phyloP scores from a whole-genome alignment of 64 coral and sea anemone genomes.

The Pocillopora damicornis region DNA sequence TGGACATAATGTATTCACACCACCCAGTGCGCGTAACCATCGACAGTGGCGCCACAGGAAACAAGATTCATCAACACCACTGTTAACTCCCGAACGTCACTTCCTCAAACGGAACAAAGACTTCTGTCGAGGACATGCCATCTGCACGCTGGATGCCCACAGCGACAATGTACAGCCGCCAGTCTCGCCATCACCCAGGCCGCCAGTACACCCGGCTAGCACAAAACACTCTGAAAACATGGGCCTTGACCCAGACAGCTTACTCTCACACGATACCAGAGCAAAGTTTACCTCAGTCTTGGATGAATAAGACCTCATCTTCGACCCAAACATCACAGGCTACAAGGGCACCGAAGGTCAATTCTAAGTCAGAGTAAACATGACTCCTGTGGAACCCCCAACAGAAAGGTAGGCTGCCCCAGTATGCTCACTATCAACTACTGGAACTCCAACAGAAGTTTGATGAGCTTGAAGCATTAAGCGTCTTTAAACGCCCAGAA shows the following conservation, averaged over 20 bases:
- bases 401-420: not conserved
- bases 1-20: conserved; percentile 6
- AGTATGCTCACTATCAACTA: not conserved
- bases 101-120: conserved; percentile 9
- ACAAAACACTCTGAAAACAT: too few relatives aligned
- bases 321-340: too few relatives aligned
- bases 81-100: not conserved
- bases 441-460: conserved; percentile 8
- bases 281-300: too few relatives aligned
- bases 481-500: conserved; percentile 6
- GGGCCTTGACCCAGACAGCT: too few relatives aligned
- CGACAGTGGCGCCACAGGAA: not conserved
- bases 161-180: too few relatives aligned
- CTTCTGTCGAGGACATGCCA: not conserved
- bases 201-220: too few relatives aligned
- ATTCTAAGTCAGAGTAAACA: too few relatives aligned
- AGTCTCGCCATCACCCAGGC: too few relatives aligned
- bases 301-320: too few relatives aligned
- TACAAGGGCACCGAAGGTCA: too few relatives aligned
- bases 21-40: not conserved
- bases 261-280: too few relatives aligned
- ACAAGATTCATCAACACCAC: not conserved
- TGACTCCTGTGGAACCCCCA: too few relatives aligned
- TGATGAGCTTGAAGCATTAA: not conserved
- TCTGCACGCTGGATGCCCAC: not conserved